Conservation (phyloP, 2,113 vertebrate species). For the Raphicerus campestris region DNA sequence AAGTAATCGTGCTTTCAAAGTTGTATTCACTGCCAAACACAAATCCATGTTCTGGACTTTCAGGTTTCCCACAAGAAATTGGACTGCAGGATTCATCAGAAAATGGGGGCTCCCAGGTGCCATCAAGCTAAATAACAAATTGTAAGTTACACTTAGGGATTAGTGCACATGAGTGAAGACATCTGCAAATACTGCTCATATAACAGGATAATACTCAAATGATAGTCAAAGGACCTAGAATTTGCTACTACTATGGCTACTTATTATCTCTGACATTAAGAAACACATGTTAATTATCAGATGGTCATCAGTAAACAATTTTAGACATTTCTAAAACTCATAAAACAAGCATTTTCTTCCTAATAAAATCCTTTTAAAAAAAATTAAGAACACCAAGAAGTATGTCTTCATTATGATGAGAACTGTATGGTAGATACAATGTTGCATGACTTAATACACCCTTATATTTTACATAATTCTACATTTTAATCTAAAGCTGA, state of each 20-base stretch:
- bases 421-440: background rate
- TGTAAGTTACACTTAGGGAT: background rate
- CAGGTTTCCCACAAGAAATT: constrained; percentile 87
- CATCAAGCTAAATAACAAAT: constrained; percentile 80
- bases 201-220: background rate
- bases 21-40: constrained; percentile 83
- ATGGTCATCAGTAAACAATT: background rate
- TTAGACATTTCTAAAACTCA: background rate
- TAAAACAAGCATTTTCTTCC: background rate
- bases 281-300: background rate
- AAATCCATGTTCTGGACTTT: constrained; percentile 83
- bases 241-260: background rate
- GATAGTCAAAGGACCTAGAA: background rate
- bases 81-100: constrained; percentile 85
- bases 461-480: background rate
- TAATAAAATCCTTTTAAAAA: background rate
- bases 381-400: background rate
- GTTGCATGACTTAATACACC: background rate
- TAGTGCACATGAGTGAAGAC: background rate
- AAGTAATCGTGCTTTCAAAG: constrained; percentile 85
- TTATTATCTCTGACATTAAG: background rate
- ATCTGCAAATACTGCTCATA: background rate
- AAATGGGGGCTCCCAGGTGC: constrained; percentile 89
- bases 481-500: background rate
- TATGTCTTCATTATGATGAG: background rate